Evolutionary conservation across 30 jellyfish, hydroid and myxozoan species (phyloP).

Genomic region (Nemopilema nomurai): DNA sequence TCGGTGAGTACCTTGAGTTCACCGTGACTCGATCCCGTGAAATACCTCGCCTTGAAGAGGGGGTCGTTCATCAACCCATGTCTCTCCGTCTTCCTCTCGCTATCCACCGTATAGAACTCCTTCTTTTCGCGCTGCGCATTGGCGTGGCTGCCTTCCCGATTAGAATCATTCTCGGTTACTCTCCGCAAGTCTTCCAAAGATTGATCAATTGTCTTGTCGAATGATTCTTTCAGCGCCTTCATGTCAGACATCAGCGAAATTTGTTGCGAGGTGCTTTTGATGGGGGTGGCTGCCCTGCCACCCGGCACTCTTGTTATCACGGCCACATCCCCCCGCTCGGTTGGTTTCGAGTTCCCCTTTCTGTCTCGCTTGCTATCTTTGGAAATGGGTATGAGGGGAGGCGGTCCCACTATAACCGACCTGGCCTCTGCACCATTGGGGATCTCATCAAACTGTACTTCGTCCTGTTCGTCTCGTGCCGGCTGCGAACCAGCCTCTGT

Average conservation of each 20-base stretch:
- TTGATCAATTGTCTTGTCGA: conserved; percentile 61
- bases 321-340: background rate
- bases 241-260: conserved; percentile 61
- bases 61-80: background rate
- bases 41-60: background rate
- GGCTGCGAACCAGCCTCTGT: background rate
- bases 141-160: background rate
- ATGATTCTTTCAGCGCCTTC: conserved; percentile 51
- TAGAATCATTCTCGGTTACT: conserved; percentile 21
- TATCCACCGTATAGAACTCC: background rate
- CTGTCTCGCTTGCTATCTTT: background rate
- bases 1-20: background rate
- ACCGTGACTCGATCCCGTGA: background rate
- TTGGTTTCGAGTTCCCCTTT: background rate
- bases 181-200: conserved; percentile 49
- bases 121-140: background rate
- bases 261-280: conserved; percentile 2
- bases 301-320: background rate
- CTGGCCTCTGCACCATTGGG: background rate
- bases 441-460: background rate
- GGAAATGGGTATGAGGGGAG: conserved; percentile 59
- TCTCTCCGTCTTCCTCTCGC: background rate
- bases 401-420: conserved; percentile 61
- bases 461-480: background rate
- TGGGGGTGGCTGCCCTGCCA: background rate